A percentile compares a stretch with the other conserved stretches of the same genome.
Evolutionary conservation across 1,140 invertebrate species (phyloP).

Genomic region (Helicoverpa armigera): DNA sequence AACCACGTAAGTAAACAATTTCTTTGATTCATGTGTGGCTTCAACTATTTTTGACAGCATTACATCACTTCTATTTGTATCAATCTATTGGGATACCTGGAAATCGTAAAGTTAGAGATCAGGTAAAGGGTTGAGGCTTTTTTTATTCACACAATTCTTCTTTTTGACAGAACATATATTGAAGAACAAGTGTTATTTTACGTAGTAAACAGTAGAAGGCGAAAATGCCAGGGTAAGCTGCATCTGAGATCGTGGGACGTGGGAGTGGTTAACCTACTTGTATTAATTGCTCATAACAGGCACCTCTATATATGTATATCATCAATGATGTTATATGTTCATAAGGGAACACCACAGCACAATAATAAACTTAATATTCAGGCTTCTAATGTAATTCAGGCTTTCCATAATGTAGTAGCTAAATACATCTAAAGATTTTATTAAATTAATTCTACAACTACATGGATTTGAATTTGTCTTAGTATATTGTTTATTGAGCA

Average conservation of each 20-base stretch:
- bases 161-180: constrained; percentile 70
- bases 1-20: constrained; percentile 19
- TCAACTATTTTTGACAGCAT: constrained; percentile 64
- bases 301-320: background rate
- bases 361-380: background rate
- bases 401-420: too few relatives aligned
- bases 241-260: constrained; percentile 65
- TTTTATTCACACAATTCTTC: constrained; percentile 53
- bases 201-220: constrained; percentile 56
- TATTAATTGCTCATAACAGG: constrained; percentile 41
- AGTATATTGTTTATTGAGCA: too few relatives aligned
- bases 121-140: background rate
- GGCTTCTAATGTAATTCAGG: background rate
- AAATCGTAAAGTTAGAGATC: background rate
- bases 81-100: background rate
- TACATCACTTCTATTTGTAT: constrained; percentile 62
- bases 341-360: background rate
- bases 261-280: constrained; percentile 73
- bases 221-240: constrained; percentile 84
- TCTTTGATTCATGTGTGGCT: background rate
- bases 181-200: constrained; percentile 55
- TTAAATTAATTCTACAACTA: too few relatives aligned
- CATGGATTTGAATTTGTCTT: too few relatives aligned
- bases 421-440: too few relatives aligned
- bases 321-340: too few relatives aligned